Evolutionary conservation across 2,797 vertebrate species (phyloP), one percentile per base, ranked within the genome.

Genomic region (Leptoclinus maculatus): DNA sequence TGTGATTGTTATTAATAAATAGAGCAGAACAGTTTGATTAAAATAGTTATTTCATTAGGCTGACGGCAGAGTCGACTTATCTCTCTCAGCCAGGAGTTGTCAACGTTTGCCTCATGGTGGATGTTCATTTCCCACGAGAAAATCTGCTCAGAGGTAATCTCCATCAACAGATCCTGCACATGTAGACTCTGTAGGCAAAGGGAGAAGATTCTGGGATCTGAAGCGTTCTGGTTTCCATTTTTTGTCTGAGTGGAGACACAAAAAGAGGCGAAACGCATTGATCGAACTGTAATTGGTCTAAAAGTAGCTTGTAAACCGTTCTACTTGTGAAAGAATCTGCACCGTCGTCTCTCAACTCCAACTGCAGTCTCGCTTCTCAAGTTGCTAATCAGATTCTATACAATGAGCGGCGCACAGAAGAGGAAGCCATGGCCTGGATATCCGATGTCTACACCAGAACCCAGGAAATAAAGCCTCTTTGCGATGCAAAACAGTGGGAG

Each of bases 31-130:
- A 58, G 23, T 32, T 51, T 41, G n/a, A 29, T 16, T 25, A 39
- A 13, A 21, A 49, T 21, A 69, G 8, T 59, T 62, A 7, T 66
- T 67, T 58, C 0, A 29, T 27, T 2, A 7, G n/a, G 17, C 39
- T 49, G 34, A n/a, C 53, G 12, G 70, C 21, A 45, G 19, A 36
- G 23, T 5, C 21, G 60, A 65, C 17, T 29, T 57, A 78, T 81
- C 71, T 43, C 63, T 39, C 32, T 49, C 41, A 63, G 45, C 70
- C 75, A 82, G 74, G 27, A 83, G 60, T 68, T 79, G 57, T 68
- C 36, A 47, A 36, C 63, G n/a, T 56, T 77, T 3, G 2, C 57
- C 38, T 60, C 23, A 5, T 56, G 21, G 45, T 11, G 45, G 38
- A 66, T 75, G 47, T 66, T 69, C 2, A 77, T 74, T 71, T 84